Percentiles rank a stretch among this genome's conserved stretches.
Conservation (phyloP, 2,888 invertebrate species). For the Conomelus anceps region DNA sequence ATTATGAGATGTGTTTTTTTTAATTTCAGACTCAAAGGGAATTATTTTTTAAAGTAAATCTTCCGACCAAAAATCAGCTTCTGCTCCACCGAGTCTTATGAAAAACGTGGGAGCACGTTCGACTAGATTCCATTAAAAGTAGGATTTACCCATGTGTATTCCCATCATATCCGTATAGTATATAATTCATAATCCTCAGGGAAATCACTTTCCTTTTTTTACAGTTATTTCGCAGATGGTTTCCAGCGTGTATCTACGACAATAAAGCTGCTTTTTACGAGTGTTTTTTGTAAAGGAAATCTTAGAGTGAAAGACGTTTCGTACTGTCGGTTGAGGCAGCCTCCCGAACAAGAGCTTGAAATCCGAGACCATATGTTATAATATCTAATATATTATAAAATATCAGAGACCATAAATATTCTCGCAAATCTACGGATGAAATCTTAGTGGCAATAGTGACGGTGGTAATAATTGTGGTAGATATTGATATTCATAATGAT, state of each 20-base stretch:
- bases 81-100: neutral
- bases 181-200: neutral
- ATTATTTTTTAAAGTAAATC: neutral
- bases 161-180: neutral
- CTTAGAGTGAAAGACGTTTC: neutral
- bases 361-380: too few relatives aligned
- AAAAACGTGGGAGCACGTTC: neutral
- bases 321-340: neutral
- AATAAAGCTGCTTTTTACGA: neutral
- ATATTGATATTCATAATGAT: too few relatives aligned
- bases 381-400: too few relatives aligned
- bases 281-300: neutral
- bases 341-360: neutral
- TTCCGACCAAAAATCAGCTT: neutral
- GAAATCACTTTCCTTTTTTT: neutral
- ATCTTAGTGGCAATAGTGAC: too few relatives aligned
- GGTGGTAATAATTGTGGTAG: too few relatives aligned
- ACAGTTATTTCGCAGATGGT: neutral
- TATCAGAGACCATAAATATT: too few relatives aligned
- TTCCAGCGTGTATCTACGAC: neutral
- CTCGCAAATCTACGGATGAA: too few relatives aligned
- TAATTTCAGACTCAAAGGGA: neutral
- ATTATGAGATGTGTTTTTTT: too few relatives aligned
- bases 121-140: neutral
- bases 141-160: neutral